Conservation (phyloP, 2,113 vertebrate genomes). For the Zeus faber region DNA sequence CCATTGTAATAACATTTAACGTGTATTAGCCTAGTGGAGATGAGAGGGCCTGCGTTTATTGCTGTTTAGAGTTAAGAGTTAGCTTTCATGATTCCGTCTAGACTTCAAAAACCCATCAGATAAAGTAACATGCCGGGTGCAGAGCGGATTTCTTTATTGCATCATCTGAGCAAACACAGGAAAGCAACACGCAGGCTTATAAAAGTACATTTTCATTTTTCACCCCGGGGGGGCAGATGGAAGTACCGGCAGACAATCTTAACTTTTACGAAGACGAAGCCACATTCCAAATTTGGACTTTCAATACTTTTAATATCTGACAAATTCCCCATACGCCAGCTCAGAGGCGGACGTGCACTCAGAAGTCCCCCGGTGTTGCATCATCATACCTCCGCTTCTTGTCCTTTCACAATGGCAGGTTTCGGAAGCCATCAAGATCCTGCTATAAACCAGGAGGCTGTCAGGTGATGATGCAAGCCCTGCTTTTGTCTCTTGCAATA, state of each 20-base stretch:
- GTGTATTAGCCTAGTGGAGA: background rate
- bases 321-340: slow-evolving; percentile 14
- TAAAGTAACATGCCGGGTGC: slow-evolving; percentile 12
- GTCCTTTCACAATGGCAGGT: slow-evolving; percentile 22
- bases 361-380: slow-evolving; percentile 35
- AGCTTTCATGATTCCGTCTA: background rate
- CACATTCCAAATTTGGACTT: too few relatives aligned
- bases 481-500: slow-evolving; percentile 50
- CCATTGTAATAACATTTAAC: background rate
- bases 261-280: too few relatives aligned
- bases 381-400: slow-evolving; percentile 21
- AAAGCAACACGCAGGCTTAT: background rate
- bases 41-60: background rate
- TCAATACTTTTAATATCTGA: too few relatives aligned
- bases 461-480: slow-evolving; percentile 43
- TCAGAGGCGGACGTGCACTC: slow-evolving; percentile 19
- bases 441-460: slow-evolving; percentile 28
- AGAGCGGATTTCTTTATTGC: slow-evolving; percentile 11
- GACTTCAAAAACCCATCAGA: slow-evolving; percentile 11
- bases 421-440: slow-evolving; percentile 23
- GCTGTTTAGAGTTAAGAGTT: background rate
- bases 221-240: slow-evolving; percentile 3
- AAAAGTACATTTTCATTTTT: background rate
- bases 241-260: background rate
- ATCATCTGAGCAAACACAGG: slow-evolving; percentile 19